Evolutionary conservation across 2,888 invertebrate genomes (phyloP), one percentile per base, ranked within the genome.

Genomic region (Drosophila tripunctata): DNA sequence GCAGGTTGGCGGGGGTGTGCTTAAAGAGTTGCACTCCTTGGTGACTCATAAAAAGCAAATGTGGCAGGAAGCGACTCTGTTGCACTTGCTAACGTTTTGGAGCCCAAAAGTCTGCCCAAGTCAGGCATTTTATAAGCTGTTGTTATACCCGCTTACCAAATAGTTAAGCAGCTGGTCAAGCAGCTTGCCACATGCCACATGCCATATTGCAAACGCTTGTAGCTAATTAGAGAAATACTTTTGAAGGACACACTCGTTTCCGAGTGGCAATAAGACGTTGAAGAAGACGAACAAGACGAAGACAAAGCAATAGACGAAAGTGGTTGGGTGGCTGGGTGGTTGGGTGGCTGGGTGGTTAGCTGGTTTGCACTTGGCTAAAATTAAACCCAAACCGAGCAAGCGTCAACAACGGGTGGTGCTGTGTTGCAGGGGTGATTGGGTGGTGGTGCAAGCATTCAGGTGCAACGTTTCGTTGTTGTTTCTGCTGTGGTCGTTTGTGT

Each of bases 141-240:
- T 24, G 24, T 15, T 24, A 43, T 43, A 14, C 15, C 24, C 41
- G 43, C 24, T 43, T 27, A 27, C 8, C 15, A 15, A 14, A 43
- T 5, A n/a, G 24, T n/a, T 27, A 27, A 21, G 10, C 27, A 27
- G 27, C 31, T 31, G 43, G 43, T 43, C 43, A 43, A 41, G 19
- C 12, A 10, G 38, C 36, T 40, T 22, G 14, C 27, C 27, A 27
- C 43, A 24, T 43, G 43, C n/a, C 24, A 15, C 45, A 64, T 55
- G 63, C 58, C 78, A 66, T 71, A 77, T 74, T 82, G 76, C 68
- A 69, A 43, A 54, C 75, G 77, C 74, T 57, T 65, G 83, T 80
- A 82, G 88, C 89, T 89, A 89, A 88, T 88, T 89, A 88, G 87
- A 79, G 78, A 77, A 85, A 88, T 83, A 82, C 75, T 76, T 85